Evolutionary conservation across 2,888 invertebrate genomes (phyloP).

Genomic region (Cactoblastis cactorum): DNA sequence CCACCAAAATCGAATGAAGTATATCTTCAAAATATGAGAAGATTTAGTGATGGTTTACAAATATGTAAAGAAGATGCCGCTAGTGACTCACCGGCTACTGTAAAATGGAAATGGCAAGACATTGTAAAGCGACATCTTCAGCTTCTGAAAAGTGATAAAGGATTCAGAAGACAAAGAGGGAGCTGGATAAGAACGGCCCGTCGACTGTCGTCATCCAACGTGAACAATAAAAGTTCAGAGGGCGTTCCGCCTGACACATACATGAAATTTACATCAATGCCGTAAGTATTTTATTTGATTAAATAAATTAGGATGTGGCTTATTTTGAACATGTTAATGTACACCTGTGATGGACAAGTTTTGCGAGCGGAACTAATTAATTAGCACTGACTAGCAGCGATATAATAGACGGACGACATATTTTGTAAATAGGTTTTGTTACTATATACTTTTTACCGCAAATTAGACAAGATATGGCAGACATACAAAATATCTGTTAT

Average conservation of each 20-base stretch:
- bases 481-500: too few species aligned
- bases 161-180: slow-evolving; percentile 67
- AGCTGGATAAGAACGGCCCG: slow-evolving; percentile 73
- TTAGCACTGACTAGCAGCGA: too few species aligned
- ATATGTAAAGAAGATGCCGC: slow-evolving; percentile 77
- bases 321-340: background rate
- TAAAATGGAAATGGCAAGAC: slow-evolving; percentile 76
- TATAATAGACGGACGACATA: too few species aligned
- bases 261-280: slow-evolving; percentile 69
- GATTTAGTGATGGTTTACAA: slow-evolving; percentile 73
- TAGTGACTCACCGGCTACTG: slow-evolving; percentile 72
- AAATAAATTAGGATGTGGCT: background rate
- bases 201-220: slow-evolving; percentile 59
- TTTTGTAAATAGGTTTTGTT: too few species aligned
- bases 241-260: slow-evolving; percentile 59
- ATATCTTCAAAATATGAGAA: slow-evolving; percentile 71
- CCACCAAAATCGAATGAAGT: slow-evolving; percentile 75
- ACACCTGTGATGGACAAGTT: background rate
- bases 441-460: too few species aligned
- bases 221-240: slow-evolving; percentile 52
- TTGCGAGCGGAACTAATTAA: background rate
- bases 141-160: slow-evolving; percentile 68
- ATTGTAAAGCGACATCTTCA: slow-evolving; percentile 74
- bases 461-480: too few species aligned
- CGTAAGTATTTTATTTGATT: slow-evolving; percentile 71